Conservation (phyloP, 2,888 invertebrate species). For the Acleris holmiana region DNA sequence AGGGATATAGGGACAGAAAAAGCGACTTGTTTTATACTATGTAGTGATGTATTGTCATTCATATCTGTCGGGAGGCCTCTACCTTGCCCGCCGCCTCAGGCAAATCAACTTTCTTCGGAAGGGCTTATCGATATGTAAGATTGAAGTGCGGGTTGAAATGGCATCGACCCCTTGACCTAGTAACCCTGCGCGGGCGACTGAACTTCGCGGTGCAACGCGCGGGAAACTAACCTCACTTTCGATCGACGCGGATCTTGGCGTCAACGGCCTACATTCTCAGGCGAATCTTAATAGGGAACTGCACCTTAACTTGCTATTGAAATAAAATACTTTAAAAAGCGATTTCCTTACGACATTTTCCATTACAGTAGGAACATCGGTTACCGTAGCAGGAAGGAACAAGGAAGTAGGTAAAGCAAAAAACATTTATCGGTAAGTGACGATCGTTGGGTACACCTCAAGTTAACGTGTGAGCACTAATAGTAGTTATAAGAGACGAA, state of each 20-base stretch:
- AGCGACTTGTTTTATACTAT: too few species aligned
- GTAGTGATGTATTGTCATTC: background rate
- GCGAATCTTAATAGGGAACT: background rate
- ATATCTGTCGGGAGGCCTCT: conserved; percentile 12
- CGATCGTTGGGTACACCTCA: too few species aligned
- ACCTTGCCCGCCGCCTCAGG: conserved; percentile 21
- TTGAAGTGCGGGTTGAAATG: conserved; percentile 51
- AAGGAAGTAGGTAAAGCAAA: too few species aligned
- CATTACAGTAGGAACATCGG: too few species aligned
- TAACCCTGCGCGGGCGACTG: conserved; percentile 62
- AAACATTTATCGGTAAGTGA: too few species aligned
- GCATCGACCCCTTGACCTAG: conserved; percentile 67
- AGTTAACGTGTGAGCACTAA: too few species aligned
- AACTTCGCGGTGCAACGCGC: conserved; percentile 61
- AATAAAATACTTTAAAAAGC: background rate
- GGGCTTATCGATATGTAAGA: conserved; percentile 41
- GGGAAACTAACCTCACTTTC: conserved; percentile 72
- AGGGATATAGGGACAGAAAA: too few species aligned
- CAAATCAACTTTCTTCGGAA: conserved; percentile 40
- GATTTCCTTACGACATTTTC: too few species aligned
- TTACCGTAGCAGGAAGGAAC: too few species aligned
- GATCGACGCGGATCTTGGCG: conserved; percentile 63
- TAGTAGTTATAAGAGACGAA: too few species aligned
- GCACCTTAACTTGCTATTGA: background rate
- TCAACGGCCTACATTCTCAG: conserved; percentile 29